Evolutionary conservation across 1,140 invertebrate species (phyloP).

Genomic region (Drosophila jambulina): DNA sequence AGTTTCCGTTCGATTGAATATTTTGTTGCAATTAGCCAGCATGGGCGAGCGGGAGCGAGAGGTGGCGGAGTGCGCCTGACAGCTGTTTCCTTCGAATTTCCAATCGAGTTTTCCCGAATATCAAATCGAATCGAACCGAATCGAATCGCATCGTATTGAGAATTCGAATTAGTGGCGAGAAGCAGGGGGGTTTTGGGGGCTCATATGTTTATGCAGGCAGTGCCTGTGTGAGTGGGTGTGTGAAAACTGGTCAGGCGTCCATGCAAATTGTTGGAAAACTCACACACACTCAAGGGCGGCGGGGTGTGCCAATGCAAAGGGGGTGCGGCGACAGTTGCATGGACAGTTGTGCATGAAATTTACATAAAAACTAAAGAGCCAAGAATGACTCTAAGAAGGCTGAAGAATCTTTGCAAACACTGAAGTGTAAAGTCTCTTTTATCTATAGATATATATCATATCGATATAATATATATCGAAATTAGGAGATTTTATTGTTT

Average conservation of each 20-base stretch:
- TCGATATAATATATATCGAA: not conserved
- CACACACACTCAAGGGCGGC: conserved; percentile 9
- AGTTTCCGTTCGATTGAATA: conserved; percentile 34
- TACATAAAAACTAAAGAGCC: conserved; percentile 30
- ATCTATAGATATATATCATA: not conserved
- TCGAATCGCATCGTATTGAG: conserved; percentile 11
- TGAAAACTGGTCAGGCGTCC: conserved; percentile 30
- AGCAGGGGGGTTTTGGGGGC: not conserved
- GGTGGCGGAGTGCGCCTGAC: conserved; percentile 2
- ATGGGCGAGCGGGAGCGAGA: not conserved
- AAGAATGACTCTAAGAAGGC: not conserved
- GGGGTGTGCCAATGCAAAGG: not conserved
- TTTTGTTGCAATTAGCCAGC: conserved; percentile 45
- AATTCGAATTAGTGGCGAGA: conserved; percentile 5
- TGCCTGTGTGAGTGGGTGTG: conserved; percentile 9
- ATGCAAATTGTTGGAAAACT: conserved; percentile 41
- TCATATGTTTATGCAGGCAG: conserved; percentile 34
- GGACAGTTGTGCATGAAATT: conserved; percentile 39
- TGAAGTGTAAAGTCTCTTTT: not conserved
- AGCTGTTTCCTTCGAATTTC: conserved; percentile 37
- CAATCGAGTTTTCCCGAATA: conserved; percentile 27
- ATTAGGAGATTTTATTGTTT: not conserved
- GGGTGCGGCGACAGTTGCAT: not conserved
- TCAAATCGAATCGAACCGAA: conserved; percentile 20
- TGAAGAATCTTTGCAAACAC: not conserved